Evolutionary conservation across 1,140 invertebrate genomes (phyloP), one percentile per base, ranked within the genome.

Genomic region (Lethocerus indicus): DNA sequence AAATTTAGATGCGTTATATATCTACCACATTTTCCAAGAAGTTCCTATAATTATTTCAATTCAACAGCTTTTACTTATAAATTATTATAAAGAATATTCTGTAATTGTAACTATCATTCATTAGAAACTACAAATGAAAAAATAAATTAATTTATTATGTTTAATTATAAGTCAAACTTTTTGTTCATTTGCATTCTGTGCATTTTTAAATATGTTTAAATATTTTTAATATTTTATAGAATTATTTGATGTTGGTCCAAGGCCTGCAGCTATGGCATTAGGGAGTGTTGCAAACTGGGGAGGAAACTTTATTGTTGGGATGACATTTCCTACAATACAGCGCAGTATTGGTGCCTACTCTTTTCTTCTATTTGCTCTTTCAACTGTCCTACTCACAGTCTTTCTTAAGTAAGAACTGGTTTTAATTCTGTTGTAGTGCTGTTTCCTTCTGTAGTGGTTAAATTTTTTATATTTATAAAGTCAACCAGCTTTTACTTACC

Each of bases 251-350:
- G 82, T 90, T 51, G 81, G 78, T 1, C 81, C 88, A 1, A 73
- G 87, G 42, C 76, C 87, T 0, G 74, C 76, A 35, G 88, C 85
- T 28, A 91, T 92, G 79, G 79, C 87, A 42, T 71, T 92, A 52
- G 87, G 87, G 14, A 88, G 87, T 50, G 71, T 90, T 54, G 75
- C 79, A 26, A 95, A 93, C 64, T 94, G 90, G 90, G 71, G 74
- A 1, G 83, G 81, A 27, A 94, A 92, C 65, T 91, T 94, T 61
- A 59, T 86, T n/a, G 79, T 93, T 51, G 87, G 81, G 23, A 78
- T 89, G 69, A 67, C 71, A 21, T 88, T 91, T 67, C 81, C 78
- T n/a, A 63, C 66, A 1, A 60, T 89, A 46, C 70, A 79, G 54
- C 62, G 57, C 9, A 44, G 60, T n/a, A 71, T 85, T 40, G 79